These are phyloP conservation scores for Alethe castanea DNA, from an alignment of 2,113 vertebrate species.

Conservation along the genomic window DNA sequence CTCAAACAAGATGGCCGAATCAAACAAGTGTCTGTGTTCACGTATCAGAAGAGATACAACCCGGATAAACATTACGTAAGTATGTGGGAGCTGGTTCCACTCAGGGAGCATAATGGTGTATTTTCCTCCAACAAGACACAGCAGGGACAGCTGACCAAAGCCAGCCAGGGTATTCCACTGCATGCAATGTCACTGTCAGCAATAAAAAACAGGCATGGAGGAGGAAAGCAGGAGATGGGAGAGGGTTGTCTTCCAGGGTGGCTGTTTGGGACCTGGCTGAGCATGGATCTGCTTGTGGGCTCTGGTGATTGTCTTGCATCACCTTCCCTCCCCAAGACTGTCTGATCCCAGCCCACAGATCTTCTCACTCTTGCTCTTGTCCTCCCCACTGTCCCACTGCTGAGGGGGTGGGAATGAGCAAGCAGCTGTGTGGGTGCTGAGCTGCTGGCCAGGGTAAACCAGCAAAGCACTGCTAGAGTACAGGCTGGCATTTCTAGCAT, in stretches of 20 bases:
- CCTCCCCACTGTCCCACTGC: not conserved
- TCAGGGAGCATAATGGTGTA: not conserved
- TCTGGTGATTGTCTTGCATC: not conserved
- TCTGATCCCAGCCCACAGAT: not conserved
- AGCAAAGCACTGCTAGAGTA: not conserved
- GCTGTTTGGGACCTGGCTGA: not conserved
- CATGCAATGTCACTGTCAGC: not conserved
- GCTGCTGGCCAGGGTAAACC: not conserved
- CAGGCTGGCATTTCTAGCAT: not conserved
- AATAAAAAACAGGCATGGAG: not conserved
- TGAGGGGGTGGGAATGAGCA: not conserved
- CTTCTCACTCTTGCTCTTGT: not conserved
- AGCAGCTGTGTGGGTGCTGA: not conserved
- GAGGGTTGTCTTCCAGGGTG: not conserved
- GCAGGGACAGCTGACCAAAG: not conserved
- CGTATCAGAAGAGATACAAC: constrained; percentile 97
- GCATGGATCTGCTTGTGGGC: not conserved
- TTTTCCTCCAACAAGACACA: not conserved
- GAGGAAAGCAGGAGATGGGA: not conserved
- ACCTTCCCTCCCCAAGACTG: not conserved
- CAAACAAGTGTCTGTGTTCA: constrained; percentile 89
- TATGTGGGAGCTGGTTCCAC: not conserved
- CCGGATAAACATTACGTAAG: constrained; percentile 98
- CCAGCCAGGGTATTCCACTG: not conserved
- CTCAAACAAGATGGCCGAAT: constrained; percentile 93